Evolutionary conservation across 2,113 vertebrate genomes (phyloP), one percentile per base, ranked within the genome.

Genomic region (Hippocampus comes): DNA sequence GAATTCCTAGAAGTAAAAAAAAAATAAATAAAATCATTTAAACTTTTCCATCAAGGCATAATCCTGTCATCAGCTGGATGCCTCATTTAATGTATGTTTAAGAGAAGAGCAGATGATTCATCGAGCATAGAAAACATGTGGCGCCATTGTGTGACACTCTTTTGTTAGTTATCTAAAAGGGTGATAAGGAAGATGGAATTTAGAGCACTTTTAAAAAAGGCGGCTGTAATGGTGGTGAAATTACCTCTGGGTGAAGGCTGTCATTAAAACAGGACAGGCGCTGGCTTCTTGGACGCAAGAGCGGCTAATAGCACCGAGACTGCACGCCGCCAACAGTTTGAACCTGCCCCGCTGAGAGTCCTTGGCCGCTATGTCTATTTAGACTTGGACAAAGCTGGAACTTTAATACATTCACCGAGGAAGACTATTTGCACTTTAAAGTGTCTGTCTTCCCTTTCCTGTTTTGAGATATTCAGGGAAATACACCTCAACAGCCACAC

Each of bases 181-280:
- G 86, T 85, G 81, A 90, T 89, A 91, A 93, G 93, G 93, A 93
- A 93, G 92, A 93, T 93, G 91, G 90, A 93, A 93, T 93, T 93
- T 92, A 91, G 84, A 92, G 34, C 90, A 93, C 91, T 91, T 92
- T 93, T 92, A 93, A 92, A 91, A 38, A 91, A 84, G 76, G 72
- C 75, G 77, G 88, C 86, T 91, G 51, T 92, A 92, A 94, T 93
- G 91, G 92, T 75, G 34, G 76, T 86, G 81, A 94, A 94, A 94
- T 94, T 94, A 91, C 91, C 82, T 90, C 89, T 85, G 82, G 81
- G 81, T 84, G 85, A 94, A 86, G 92, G 90, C 91, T 94, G 92
- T 92, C 93, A 94, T 93, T 94, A 93, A 93, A 91, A 89, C 78
- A 80, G 86, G 90, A 90, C 90, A 89, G 88, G 87, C 87, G 88